Evolutionary conservation across 2,888 invertebrate genomes (phyloP).

Genomic region (Trichopria drosophilae): DNA sequence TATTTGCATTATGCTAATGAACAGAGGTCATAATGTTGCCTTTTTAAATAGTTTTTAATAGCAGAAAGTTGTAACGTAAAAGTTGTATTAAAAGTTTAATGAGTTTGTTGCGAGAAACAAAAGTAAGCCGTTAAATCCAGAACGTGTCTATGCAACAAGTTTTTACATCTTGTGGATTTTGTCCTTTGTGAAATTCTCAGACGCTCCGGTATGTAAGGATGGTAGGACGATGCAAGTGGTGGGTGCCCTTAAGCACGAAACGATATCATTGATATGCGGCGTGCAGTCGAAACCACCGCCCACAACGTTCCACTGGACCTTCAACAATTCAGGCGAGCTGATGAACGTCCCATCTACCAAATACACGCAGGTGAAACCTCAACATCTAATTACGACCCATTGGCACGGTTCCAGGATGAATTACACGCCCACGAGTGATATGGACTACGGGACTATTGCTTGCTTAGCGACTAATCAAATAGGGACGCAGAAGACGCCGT

Average conservation of each 20-base stretch:
- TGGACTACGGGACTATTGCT: slow-evolving; percentile 86
- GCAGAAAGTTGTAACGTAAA: too few species aligned
- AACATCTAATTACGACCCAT: slow-evolving; percentile 53
- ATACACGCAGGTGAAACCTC: slow-evolving; percentile 56
- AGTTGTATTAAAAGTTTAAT: too few species aligned
- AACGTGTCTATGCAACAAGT: slow-evolving; percentile 2
- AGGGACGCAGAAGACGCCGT: slow-evolving; percentile 80
- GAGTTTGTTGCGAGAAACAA: too few species aligned
- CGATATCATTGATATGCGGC: slow-evolving; percentile 79
- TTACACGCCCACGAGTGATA: slow-evolving; percentile 82
- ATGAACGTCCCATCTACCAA: slow-evolving; percentile 72
- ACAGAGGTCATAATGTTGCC: too few species aligned
- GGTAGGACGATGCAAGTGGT: slow-evolving; percentile 76
- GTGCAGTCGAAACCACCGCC: slow-evolving; percentile 86
- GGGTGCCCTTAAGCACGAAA: slow-evolving; percentile 86
- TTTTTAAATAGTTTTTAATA: too few species aligned
- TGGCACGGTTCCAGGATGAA: slow-evolving; percentile 74
- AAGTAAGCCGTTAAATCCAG: background rate
- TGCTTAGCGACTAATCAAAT: slow-evolving; percentile 84
- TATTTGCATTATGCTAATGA: too few species aligned
- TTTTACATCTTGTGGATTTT: slow-evolving; percentile 19
- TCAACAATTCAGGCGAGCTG: slow-evolving; percentile 87
- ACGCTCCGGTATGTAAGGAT: slow-evolving; percentile 57
- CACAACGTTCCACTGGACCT: slow-evolving; percentile 86
- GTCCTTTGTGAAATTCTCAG: too few species aligned